Evolutionary conservation across 2,888 invertebrate genomes (phyloP).

Genomic region (Stegophylla sp.): DNA sequence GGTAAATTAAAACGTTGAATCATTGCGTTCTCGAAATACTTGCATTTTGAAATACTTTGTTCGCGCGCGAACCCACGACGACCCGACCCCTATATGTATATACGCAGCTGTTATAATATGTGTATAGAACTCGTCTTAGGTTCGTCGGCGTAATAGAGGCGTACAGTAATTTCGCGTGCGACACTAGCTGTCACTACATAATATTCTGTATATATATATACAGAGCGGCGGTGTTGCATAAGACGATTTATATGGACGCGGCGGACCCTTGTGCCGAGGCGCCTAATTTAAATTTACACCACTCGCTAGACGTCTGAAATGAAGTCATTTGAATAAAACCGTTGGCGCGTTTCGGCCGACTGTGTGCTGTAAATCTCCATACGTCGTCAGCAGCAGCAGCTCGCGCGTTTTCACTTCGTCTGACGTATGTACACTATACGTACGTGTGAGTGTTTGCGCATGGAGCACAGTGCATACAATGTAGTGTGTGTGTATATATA

Average conservation of each 20-base stretch:
- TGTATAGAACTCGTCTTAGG: slow-evolving; percentile 2
- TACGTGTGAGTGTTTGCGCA: background rate
- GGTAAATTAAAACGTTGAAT: slow-evolving; percentile 10
- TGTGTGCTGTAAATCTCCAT: slow-evolving; percentile 33
- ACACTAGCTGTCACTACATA: background rate
- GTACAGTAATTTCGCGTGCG: slow-evolving; percentile 15
- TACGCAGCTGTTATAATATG: too few species aligned
- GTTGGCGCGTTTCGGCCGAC: slow-evolving; percentile 13
- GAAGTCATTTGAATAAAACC: slow-evolving; percentile 55
- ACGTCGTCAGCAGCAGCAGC: slow-evolving; percentile 15
- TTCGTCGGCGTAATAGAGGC: background rate
- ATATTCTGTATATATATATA: background rate
- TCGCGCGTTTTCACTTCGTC: slow-evolving; percentile 9
- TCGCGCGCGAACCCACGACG: background rate
- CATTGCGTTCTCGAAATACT: slow-evolving; percentile 7
- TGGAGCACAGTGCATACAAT: background rate
- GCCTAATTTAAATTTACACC: slow-evolving; percentile 57
- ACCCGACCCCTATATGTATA: background rate
- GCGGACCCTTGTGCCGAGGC: slow-evolving; percentile 28
- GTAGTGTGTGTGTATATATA: background rate
- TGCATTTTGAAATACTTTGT: slow-evolving; percentile 2
- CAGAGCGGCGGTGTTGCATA: slow-evolving; percentile 12
- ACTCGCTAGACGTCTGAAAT: slow-evolving; percentile 56
- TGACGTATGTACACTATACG: background rate
- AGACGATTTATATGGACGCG: slow-evolving; percentile 9